Base-by-base conservation (phyloP, 2,797 vertebrate genomes). In the Catharus ustulatus region DNA sequence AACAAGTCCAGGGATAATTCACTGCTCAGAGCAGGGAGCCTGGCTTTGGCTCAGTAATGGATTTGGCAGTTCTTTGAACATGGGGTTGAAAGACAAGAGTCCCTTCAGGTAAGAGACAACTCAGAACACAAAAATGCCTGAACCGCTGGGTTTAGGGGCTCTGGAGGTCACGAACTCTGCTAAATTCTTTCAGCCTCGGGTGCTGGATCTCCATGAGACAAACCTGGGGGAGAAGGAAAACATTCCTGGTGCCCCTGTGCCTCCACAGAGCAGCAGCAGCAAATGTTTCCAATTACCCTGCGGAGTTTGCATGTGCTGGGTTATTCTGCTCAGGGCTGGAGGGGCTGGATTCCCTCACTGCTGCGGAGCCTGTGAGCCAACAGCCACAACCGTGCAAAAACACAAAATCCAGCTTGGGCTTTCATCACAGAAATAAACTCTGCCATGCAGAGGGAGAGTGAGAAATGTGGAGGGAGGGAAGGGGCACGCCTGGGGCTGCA, bases 221-320 rank as follows among this genome's bases (percentile, higher is more conserved):
- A 72, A 87, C 21, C 84, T 38, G 29, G 73, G 89, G 63, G 90
- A 74, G 84, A 80, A 95, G 46, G 52, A 92, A 90, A 95, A 94
- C 93, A 93, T 92, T 83, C 82, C 79, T 24, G 15, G 43, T 80
- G 91, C 87, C 90, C 80, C 52, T 6, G 80, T 40, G 90, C 52
- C 75, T 76, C 61, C 2, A 7, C 20, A 15, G 87, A 90, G 84
- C 84, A 1, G 89, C 74, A 9, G 87, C 76, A 93, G 92, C 92
- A 62, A 95, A 85, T 92, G 93, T 83, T 96, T 97, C 93, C 96
- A 95, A 97, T 97, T 95, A 97, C 67, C 42, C 7, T 7, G 11
- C 0, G 11, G 90, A 71, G 82, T 54, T 74, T 71, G 88, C 49
- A 6, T 72, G 91, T 11, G 0, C 48, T 22, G 88, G 74, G 87